Evolutionary conservation across 2,113 vertebrate genomes (phyloP).

Genomic region (Cnemophilus loriae): DNA sequence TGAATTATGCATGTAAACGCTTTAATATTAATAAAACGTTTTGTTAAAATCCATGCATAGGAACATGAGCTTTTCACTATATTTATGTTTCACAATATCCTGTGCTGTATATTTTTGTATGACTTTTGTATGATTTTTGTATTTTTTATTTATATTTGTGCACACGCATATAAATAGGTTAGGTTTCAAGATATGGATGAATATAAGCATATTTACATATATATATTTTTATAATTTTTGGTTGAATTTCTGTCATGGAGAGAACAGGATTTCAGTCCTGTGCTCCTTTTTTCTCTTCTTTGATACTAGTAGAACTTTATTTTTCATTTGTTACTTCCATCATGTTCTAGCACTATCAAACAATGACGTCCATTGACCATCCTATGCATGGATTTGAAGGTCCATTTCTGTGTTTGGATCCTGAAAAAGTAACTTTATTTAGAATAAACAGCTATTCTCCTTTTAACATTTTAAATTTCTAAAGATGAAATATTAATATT

Average conservation of each 20-base stretch:
- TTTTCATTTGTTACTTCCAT: not conserved
- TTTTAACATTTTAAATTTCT: not conserved
- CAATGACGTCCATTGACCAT: not conserved
- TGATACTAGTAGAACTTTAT: not conserved
- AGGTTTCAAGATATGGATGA: not conserved
- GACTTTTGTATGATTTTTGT: not conserved
- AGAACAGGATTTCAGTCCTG: not conserved
- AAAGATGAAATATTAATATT: not conserved
- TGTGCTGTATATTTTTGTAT: not conserved
- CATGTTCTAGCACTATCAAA: not conserved
- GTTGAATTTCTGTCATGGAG: not conserved
- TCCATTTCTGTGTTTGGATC: not conserved
- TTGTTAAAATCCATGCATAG: not conserved
- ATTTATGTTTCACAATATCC: not conserved
- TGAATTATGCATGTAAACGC: not conserved
- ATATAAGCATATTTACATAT: not conserved
- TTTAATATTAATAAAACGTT: not conserved
- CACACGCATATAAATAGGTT: rapidly evolving
- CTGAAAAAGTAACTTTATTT: not conserved
- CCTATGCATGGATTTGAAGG: not conserved
- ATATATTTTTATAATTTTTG: not conserved
- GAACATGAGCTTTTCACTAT: not conserved
- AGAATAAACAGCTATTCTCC: not conserved
- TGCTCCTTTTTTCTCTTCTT: not conserved
- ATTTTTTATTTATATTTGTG: not conserved